Base-by-base conservation (phyloP, 53 echinoderm and acorn worm genomes). In the Holothuria leucospilota region DNA sequence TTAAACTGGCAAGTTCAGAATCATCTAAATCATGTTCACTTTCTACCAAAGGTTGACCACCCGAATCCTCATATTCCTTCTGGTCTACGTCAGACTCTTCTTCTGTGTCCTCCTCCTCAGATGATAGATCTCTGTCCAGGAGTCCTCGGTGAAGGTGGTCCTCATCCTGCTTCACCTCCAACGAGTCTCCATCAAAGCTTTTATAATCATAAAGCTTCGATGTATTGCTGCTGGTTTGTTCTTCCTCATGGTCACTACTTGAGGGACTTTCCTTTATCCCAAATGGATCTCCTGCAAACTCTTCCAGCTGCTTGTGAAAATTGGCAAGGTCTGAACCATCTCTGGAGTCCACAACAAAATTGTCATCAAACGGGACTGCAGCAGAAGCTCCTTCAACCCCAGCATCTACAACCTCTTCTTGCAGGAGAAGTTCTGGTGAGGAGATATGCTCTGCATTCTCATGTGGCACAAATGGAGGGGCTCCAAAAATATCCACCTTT, bases 241-340 rank as follows among this genome's bases (percentile, higher is more conserved):
- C 93, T 67, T 90, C 94, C 15, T 96, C 96, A 28, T 94, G 91
- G 26, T 96, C 96, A 20, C 96, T 96, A 78, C 96, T 96, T 12
- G 96, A 96, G 29, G 91, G 91, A 24, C 95, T 96, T 15, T 91
- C 87, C 51, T 90, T 82, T 29, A 75, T 91, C 26, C 91, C 91
- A 59, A 96, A 96, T 4, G 96, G 96, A 51, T 90, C 87, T 20
- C 89, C 94, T 20, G 90, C 96, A 72, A 96, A 96, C 77, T 96
- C 93, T 63, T 96, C 92, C 49, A 96, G 88, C 77, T 96, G 92
- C 24, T 91, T 84, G 82, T 86, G 85, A 15, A 93, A 93, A 60
- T 91, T 88, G 67, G 86, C 86, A 81, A 96, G 82, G 52, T 86
- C 62, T 61, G 77, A 88, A 23, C 87, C 58, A 2, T 46, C 78